Conservation (phyloP, 2,888 invertebrate species). For the Bellardia bayeri region DNA sequence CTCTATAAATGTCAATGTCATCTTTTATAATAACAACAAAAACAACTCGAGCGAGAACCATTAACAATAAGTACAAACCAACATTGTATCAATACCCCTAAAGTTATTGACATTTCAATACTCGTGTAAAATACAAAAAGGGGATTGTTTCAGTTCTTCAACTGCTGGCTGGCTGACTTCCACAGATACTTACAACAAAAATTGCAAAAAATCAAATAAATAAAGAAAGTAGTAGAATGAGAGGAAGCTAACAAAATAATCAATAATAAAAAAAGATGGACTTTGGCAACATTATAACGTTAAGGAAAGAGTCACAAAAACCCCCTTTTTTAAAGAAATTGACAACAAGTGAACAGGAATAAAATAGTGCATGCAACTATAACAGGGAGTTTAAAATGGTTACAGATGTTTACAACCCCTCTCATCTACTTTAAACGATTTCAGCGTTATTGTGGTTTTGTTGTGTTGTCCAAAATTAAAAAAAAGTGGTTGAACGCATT, state of each 20-base stretch:
- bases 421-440: not conserved
- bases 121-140: not conserved
- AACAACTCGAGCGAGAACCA: not conserved
- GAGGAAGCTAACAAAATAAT: conserved; percentile 35
- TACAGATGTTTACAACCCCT: not conserved
- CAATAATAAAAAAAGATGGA: conserved; percentile 42
- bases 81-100: conserved; percentile 38
- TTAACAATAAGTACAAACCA: not conserved
- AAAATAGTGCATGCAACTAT: not conserved
- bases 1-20: conserved; percentile 68
- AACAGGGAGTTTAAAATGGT: conserved; percentile 17
- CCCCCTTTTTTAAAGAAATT: not conserved
- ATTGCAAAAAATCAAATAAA: not conserved
- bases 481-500: conserved; percentile 40
- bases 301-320: not conserved
- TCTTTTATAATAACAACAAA: conserved; percentile 2
- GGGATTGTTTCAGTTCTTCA: not conserved
- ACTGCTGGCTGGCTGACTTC: no score
- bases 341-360: conserved; percentile 17
- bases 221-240: not conserved
- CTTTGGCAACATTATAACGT: not conserved
- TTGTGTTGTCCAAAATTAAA: not conserved
- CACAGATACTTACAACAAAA: not conserved
- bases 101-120: conserved; percentile 46
- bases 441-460: not conserved